These are phyloP conservation scores for Ophioninae sp. DNA, from an alignment of 2,888 invertebrate genomes.

Conservation along the genomic window DNA sequence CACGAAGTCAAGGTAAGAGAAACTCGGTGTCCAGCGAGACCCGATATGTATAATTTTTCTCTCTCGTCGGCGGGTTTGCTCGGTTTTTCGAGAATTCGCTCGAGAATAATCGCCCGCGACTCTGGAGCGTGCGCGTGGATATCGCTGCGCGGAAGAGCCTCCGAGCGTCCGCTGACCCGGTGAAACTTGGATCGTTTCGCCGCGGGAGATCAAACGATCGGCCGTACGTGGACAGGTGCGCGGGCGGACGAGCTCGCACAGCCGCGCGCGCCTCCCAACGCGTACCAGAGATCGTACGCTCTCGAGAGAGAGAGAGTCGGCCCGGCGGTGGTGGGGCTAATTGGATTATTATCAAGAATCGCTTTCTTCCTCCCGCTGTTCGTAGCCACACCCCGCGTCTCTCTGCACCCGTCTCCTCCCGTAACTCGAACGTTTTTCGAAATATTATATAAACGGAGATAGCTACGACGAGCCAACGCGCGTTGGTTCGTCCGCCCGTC, in stretches of 20 bases:
- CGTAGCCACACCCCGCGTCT: conserved; percentile 42
- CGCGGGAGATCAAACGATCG: neutral
- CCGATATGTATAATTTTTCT: too few species aligned
- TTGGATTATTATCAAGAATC: conserved; percentile 60
- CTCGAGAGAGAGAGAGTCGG: conserved; percentile 8
- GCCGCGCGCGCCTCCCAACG: too few species aligned
- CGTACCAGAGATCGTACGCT: neutral
- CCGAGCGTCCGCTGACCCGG: neutral
- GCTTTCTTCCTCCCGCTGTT: conserved; percentile 64
- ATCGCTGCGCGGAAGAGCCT: neutral
- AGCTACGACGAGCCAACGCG: too few species aligned
- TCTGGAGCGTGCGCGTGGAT: too few species aligned
- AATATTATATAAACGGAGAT: neutral
- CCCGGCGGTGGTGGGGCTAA: conserved; percentile 28
- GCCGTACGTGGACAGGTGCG: too few species aligned
- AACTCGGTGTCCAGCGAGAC: too few species aligned
- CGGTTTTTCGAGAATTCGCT: neutral
- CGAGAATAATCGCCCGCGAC: too few species aligned
- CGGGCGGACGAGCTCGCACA: too few species aligned
- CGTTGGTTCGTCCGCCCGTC: too few species aligned
- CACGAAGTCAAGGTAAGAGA: conserved; percentile 84
- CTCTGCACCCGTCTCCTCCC: too few species aligned
- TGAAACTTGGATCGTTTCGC: neutral
- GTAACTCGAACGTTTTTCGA: conserved; percentile 17
- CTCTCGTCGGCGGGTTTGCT: neutral